Evolutionary conservation across 2,888 invertebrate species (phyloP), one percentile per base, ranked within the genome.

Genomic region (Coecobrya sp.): DNA sequence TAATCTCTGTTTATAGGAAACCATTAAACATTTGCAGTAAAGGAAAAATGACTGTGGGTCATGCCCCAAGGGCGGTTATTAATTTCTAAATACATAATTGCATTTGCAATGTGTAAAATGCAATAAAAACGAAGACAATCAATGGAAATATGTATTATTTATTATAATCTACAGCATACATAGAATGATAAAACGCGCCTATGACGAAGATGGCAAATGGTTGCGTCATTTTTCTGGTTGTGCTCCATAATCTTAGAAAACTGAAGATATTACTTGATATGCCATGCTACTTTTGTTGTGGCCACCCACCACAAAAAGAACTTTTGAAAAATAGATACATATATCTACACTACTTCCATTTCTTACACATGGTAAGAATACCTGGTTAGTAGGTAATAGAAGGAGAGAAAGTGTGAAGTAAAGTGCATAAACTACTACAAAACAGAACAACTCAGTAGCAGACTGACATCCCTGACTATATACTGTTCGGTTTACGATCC

Each of bases 401-500:
- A 13, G 13, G 16, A 16, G 25, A 25, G 76, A 76, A 76, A 76
- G 76, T 49, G 76, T 76, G 76, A 76, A 76, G 49, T 4, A 73
- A 0, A 19, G n/a, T 22, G 22, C 19, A 76, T 73, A 36, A n/a
- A 19, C 49, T 13, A 5, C 30, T 19, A 36, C 16, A 36, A 4
- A 70, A 22, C 52, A 16, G 52, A 16, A 16, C 55, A 55, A 55
- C 55, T 55, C n/a, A 0, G 16, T n/a, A 55, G 22, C 16, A 27
- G 30, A 65, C 65, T 65, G 16, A 8, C 11, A 65, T 16, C 30
- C 10, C 13, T 10, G 49, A 49, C 30, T 27, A 16, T 11, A 25
- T 65, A 55, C 49, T 79, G 13, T 49, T 79, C 49, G 25, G 79
- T 82, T 82, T 82, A 82, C 42, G 82, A 82, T 59, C 82, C 82